A percentile compares a stretch with the other conserved stretches of the same genome.
These are phyloP conservation scores for Epinotia brunnichana DNA, from an alignment of 2,888 invertebrate species.

Conservation along the genomic window DNA sequence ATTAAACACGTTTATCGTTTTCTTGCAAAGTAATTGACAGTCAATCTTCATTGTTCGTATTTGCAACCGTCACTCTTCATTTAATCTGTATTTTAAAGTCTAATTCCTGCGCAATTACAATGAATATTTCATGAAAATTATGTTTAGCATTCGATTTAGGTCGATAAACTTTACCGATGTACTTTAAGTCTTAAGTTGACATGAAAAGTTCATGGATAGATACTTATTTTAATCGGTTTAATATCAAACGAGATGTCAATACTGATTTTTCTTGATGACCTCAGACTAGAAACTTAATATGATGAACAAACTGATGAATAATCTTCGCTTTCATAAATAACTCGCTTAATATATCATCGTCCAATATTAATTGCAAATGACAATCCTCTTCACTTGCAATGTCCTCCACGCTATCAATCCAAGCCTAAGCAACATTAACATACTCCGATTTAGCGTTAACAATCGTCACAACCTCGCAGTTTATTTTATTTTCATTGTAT, in stretches of 20 bases:
- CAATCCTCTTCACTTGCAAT: slow-evolving; percentile 28
- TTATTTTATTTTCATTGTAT: slow-evolving; percentile 31
- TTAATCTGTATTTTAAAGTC: slow-evolving; percentile 18
- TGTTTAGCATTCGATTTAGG: not conserved
- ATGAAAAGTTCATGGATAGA: not conserved
- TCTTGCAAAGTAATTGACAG: slow-evolving; percentile 36
- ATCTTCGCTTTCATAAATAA: not conserved
- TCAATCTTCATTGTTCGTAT: slow-evolving; percentile 41
- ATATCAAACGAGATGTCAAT: not conserved
- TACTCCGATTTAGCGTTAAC: slow-evolving; percentile 33
- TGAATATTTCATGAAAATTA: slow-evolving; percentile 16
- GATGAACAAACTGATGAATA: not conserved
- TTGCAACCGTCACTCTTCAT: slow-evolving; percentile 36
- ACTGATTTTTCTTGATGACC: not conserved
- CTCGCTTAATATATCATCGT: slow-evolving; percentile 11
- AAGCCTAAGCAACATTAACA: slow-evolving; percentile 35
- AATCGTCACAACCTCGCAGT: slow-evolving; percentile 32
- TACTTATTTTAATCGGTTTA: no score
- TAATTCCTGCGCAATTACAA: slow-evolving; percentile 29
- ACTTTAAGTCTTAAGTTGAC: not conserved
- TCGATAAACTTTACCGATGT: not conserved
- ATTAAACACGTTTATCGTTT: slow-evolving; percentile 35
- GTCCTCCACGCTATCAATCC: slow-evolving; percentile 23
- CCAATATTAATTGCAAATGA: slow-evolving; percentile 23
- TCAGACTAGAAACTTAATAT: not conserved